Conservation (phyloP, 2,797 vertebrate genomes). For the Pseudotriccus pelzelni region DNA sequence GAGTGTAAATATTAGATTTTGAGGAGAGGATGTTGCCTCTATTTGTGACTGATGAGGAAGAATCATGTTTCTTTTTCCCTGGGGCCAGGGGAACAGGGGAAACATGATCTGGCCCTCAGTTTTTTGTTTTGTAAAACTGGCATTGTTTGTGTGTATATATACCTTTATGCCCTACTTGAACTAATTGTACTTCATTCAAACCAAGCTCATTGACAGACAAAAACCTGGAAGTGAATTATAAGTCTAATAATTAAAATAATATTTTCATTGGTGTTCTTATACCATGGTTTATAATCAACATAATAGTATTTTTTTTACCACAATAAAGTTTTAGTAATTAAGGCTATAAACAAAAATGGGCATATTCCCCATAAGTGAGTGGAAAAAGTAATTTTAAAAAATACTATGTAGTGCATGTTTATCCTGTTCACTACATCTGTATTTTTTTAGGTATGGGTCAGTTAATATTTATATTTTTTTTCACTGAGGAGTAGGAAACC, state of each 20-base stretch:
- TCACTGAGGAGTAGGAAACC: not conserved
- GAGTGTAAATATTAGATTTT: not conserved
- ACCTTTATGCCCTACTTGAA: not conserved
- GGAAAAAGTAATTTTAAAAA: not conserved
- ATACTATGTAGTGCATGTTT: not conserved
- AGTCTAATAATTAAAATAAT: not conserved
- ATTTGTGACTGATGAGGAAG: not conserved
- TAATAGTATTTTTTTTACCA: not conserved
- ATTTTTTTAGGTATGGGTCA: rapidly evolving
- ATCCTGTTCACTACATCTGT: not conserved
- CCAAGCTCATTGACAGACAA: not conserved
- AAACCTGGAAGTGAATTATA: not conserved
- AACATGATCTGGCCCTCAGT: not conserved
- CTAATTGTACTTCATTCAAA: not conserved
- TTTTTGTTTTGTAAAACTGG: not conserved
- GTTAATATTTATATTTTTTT: not conserved
- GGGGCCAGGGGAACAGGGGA: not conserved
- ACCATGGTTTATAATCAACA: not conserved
- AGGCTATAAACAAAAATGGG: not conserved
- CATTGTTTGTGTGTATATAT: not conserved
- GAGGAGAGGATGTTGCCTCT: not conserved
- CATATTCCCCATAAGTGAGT: not conserved
- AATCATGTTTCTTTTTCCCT: not conserved
- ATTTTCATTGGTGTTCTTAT: not conserved
- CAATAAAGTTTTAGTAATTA: not conserved